A percentile compares a stretch with the other conserved stretches of the same genome.
phyloP scores from a whole-genome alignment of 1,140 invertebrate genomes.

The Littorina saxatilis region DNA sequence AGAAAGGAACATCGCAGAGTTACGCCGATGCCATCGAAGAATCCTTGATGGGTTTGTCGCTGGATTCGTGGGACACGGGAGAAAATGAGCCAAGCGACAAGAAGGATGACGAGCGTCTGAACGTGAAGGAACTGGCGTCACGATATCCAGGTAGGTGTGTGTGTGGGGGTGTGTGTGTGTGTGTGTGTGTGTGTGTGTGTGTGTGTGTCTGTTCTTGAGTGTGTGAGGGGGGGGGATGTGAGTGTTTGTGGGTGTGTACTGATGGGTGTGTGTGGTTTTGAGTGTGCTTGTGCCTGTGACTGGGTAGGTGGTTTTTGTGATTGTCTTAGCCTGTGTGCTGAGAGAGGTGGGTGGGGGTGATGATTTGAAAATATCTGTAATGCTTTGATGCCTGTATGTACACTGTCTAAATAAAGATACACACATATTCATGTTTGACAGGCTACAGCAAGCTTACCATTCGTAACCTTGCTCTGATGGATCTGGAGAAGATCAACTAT shows the following conservation, averaged over 20 bases:
- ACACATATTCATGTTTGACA: conserved; percentile 46
- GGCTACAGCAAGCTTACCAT: conserved; percentile 81
- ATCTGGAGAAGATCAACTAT: conserved; percentile 86
- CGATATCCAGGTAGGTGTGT: conserved; percentile 26
- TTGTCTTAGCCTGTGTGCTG: conserved; percentile 9
- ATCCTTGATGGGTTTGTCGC: conserved; percentile 13
- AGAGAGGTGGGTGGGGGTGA: background rate
- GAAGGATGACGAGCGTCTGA: background rate
- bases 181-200: background rate
- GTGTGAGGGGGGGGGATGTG: background rate
- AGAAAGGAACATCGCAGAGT: conserved; percentile 15
- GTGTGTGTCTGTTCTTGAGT: background rate
- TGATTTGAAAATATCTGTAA: background rate
- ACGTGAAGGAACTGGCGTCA: conserved; percentile 16
- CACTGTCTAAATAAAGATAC: background rate
- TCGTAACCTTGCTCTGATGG: conserved; percentile 87
- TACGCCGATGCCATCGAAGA: conserved; percentile 33
- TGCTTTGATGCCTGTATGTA: background rate
- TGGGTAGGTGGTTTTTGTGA: background rate
- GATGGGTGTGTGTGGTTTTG: background rate
- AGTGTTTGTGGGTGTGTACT: background rate
- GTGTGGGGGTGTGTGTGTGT: background rate
- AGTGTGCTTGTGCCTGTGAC: background rate
- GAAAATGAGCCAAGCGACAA: background rate
- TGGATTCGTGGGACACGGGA: background rate